Conservation (phyloP, 2,888 invertebrate genomes). For the Arenicola marina region DNA sequence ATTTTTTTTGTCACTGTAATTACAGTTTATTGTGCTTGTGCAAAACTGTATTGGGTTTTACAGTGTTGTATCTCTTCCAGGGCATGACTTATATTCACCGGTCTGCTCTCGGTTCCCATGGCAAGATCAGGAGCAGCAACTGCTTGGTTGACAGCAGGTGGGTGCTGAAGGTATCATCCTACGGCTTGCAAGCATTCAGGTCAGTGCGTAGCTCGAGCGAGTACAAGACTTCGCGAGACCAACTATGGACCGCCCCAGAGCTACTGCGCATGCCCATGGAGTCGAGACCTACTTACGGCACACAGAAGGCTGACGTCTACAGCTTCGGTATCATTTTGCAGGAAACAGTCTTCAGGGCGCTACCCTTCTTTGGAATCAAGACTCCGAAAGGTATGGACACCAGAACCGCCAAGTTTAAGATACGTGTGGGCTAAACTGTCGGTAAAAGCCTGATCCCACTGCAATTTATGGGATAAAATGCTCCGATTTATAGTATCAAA, state of each 20-base stretch:
- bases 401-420: not conserved
- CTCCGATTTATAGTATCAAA: no score
- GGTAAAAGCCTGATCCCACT: no score
- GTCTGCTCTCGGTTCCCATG: not conserved
- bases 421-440: no score
- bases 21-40: no score
- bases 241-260: conserved; percentile 5
- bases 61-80: no score
- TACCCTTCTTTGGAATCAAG: not conserved
- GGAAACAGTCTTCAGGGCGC: not conserved
- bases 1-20: no score
- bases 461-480: no score
- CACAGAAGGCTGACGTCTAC: conserved; percentile 1
- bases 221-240: not conserved
- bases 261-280: not conserved
- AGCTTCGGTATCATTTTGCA: conserved; percentile 7
- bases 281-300: not conserved
- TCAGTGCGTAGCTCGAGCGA: not conserved
- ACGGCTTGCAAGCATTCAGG: not conserved
- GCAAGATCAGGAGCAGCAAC: not conserved
- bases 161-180: conserved; percentile 1
- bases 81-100: not conserved
- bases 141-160: conserved; percentile 3
- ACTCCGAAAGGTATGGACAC: not conserved
- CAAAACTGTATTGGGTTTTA: no score